A percentile compares a stretch with the other conserved stretches of the same genome.
Evolutionary conservation across 2,113 vertebrate species (phyloP).

Genomic region (Corydoras maculifer): DNA sequence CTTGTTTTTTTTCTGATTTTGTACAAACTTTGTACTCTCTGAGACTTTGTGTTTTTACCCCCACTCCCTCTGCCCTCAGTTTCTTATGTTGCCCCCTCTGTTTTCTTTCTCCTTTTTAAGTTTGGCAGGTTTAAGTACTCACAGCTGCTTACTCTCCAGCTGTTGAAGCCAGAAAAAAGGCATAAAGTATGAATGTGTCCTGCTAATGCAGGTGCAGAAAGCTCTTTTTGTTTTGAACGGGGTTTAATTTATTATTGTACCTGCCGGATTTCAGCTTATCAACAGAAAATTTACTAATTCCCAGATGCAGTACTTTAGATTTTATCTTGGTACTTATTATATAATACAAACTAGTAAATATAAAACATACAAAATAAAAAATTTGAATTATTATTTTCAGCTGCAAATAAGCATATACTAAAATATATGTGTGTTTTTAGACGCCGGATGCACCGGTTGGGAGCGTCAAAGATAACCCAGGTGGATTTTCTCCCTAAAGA

Average conservation of each 20-base stretch:
- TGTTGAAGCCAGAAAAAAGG: slow-evolving; percentile 18
- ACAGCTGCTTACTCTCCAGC: slow-evolving; percentile 42
- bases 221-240: slow-evolving; percentile 11
- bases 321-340: no score
- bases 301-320: background rate
- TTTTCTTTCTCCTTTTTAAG: slow-evolving; percentile 26
- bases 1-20: slow-evolving; percentile 8
- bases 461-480: slow-evolving; percentile 89
- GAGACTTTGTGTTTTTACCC: slow-evolving; percentile 8
- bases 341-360: slow-evolving; percentile 4
- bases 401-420: no score
- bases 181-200: background rate
- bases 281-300: slow-evolving; percentile 12
- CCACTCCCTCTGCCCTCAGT: slow-evolving; percentile 23
- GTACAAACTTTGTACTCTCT: background rate
- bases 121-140: slow-evolving; percentile 40
- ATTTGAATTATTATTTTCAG: no score
- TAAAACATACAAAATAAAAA: background rate
- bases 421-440: slow-evolving; percentile 55
- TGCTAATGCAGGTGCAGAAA: slow-evolving; percentile 31
- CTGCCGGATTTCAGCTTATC: background rate
- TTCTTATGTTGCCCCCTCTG: background rate
- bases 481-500: slow-evolving; percentile 93
- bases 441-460: slow-evolving; percentile 80
- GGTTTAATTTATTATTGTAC: background rate